Evolutionary conservation across 2,797 vertebrate species (phyloP).

Genomic region (Tachyglossus aculeatus): DNA sequence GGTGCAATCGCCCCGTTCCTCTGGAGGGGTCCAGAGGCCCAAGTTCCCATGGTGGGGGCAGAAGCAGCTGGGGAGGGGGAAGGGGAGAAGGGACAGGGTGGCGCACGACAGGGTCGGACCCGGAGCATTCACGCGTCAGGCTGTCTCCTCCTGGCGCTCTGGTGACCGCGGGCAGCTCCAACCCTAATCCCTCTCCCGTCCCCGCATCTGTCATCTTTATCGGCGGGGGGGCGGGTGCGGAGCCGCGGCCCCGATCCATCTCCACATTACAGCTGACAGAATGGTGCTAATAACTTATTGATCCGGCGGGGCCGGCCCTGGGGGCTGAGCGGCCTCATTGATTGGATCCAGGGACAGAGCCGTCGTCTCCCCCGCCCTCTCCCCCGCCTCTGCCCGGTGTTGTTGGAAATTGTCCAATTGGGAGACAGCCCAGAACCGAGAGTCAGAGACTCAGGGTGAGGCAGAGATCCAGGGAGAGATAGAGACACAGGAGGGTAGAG

Average conservation of each 20-base stretch:
- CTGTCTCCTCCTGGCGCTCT: constrained; percentile 58
- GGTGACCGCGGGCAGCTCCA: constrained; percentile 88
- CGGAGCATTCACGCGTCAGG: constrained; percentile 61
- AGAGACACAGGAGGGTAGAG: neutral
- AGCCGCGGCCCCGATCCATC: constrained; percentile 93
- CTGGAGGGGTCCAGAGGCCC: too few relatives aligned
- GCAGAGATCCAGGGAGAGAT: constrained; percentile 14
- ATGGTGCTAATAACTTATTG: constrained; percentile 99
- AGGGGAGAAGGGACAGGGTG: too few relatives aligned
- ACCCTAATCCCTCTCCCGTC: constrained; percentile 95
- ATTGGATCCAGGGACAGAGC: constrained; percentile 86
- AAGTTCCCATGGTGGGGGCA: too few relatives aligned
- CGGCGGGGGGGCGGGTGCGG: constrained; percentile 84
- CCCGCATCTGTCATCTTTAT: constrained; percentile 99
- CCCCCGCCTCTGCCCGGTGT: too few relatives aligned
- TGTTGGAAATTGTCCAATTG: too few relatives aligned
- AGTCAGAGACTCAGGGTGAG: neutral
- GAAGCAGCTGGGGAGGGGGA: too few relatives aligned
- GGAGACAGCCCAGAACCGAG: too few relatives aligned
- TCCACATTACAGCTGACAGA: constrained; percentile 99
- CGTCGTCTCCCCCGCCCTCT: neutral
- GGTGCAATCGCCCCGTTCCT: too few relatives aligned
- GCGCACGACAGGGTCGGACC: constrained; percentile 47
- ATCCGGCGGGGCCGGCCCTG: constrained; percentile 88
- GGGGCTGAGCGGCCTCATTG: constrained; percentile 90